Base-by-base conservation (phyloP, 1,140 invertebrate genomes). In the Diachasma alloeum region DNA sequence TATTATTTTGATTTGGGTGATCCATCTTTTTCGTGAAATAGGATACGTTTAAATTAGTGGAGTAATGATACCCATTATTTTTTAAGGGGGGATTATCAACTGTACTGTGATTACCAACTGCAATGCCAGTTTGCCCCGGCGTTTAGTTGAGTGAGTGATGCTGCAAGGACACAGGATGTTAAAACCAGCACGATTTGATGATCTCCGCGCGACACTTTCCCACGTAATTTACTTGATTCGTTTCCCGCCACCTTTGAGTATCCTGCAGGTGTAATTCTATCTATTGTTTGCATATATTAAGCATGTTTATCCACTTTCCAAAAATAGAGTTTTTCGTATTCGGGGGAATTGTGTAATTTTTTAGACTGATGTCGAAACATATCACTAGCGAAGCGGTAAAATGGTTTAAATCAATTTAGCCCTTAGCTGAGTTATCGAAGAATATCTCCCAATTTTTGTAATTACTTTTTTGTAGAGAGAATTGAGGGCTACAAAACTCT, bases 181-280 rank as follows among this genome's bases (percentile, higher is more conserved):
- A 75, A 72, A 74, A 73, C 46, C 75, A 48, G 44, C 66, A 78
- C 72, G 76, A 81, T 75, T 69, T 56, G 59, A 75, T 74, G 74
- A 80, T 75, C 36, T 77, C 74, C 53, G 44, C 77, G 77, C 76
- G 79, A 80, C 78, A 77, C 71, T 81, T 80, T 81, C 79, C 80
- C 79, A 81, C 79, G 76, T 80, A 73, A 79, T 80, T 80, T 75
- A 72, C 15, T 44, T 46, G 71, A 67, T 56, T 59, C 37, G 31
- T 70, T 76, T 72, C 48, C 46, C 75, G 36, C 39, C 36, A 48
- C n/a, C 22, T 63, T 63, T 10, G 15, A 26, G 4, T 13, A 63
- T 63, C 19, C 19, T 63, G 9, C 59, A 26, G 24, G 48, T 31
- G 37, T 72, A 48, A 72, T 44, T 44, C 15, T 15, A 31, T 72